Conservation (phyloP, 1,140 invertebrate genomes). For the Eurosta solidaginis region DNA sequence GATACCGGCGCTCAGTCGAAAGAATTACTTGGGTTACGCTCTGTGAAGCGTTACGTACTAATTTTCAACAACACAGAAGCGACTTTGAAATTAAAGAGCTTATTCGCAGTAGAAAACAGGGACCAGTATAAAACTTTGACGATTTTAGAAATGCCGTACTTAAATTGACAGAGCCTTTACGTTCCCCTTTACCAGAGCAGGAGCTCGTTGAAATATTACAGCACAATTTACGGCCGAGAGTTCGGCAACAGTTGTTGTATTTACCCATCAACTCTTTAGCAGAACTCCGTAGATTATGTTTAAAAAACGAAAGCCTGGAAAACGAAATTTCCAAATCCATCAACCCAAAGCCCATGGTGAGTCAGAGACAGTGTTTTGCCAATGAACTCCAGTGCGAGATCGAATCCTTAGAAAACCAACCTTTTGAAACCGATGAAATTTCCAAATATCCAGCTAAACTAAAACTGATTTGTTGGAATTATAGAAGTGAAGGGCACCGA, state of each 20-base stretch:
- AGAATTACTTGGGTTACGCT: neutral
- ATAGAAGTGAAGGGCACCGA: neutral
- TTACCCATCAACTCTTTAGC: neutral
- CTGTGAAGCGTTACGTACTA: neutral
- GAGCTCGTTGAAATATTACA: neutral
- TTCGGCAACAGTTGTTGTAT: neutral
- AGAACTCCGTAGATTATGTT: too few species aligned
- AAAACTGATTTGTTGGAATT: too few species aligned
- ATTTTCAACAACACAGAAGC: neutral
- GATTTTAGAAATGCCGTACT: neutral
- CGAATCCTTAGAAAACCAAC: neutral
- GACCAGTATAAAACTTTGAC: neutral
- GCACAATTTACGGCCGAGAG: neutral
- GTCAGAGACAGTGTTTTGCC: neutral
- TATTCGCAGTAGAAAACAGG: too few species aligned
- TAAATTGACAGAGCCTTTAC: neutral
- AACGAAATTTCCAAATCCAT: too few species aligned
- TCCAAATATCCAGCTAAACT: neutral
- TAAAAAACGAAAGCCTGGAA: too few species aligned
- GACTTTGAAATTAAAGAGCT: neutral
- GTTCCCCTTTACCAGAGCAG: neutral
- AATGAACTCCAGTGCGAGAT: neutral
- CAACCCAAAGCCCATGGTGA: too few species aligned
- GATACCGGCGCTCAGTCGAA: neutral
- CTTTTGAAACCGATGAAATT: neutral